Percentiles rank a stretch among this genome's conserved stretches.
These are phyloP conservation scores for Poeciliopsis infans DNA, from an alignment of 2,797 vertebrate species.

Conservation along the genomic window DNA sequence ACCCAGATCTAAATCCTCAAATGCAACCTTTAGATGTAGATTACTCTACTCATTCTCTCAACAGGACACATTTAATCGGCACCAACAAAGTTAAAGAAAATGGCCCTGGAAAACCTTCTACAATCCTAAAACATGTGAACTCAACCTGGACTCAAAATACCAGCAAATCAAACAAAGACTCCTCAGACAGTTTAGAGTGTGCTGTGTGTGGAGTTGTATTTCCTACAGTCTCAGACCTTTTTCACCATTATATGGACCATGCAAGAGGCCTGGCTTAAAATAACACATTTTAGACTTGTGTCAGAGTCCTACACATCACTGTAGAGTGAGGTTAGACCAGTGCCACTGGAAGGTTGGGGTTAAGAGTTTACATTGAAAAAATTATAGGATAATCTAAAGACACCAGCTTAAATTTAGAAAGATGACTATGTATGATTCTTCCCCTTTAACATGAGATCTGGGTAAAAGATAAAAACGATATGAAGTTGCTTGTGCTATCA, in stretches of 20 bases:
- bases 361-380: background rate
- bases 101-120: slow-evolving; percentile 21
- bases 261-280: slow-evolving; percentile 78
- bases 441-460: background rate
- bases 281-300: background rate
- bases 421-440: background rate
- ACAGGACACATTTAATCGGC: background rate
- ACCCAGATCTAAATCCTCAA: slow-evolving; percentile 12
- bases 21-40: slow-evolving; percentile 10
- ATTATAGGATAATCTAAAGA: background rate
- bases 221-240: slow-evolving; percentile 73
- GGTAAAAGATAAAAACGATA: background rate
- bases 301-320: background rate
- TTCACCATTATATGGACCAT: slow-evolving; percentile 83
- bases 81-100: slow-evolving; percentile 12
- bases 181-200: slow-evolving; percentile 64
- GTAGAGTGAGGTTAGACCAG: background rate
- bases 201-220: slow-evolving; percentile 75
- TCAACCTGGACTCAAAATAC: background rate
- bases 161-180: slow-evolving; percentile 23
- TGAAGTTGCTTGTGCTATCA: background rate
- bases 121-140: slow-evolving; percentile 37
- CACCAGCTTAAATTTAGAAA: slow-evolving; percentile 10
- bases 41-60: background rate
- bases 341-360: background rate